Percentiles rank a stretch among this genome's conserved stretches.
Conservation (phyloP, 64 coral and sea anemone genomes). For the Anthopleura sola region DNA sequence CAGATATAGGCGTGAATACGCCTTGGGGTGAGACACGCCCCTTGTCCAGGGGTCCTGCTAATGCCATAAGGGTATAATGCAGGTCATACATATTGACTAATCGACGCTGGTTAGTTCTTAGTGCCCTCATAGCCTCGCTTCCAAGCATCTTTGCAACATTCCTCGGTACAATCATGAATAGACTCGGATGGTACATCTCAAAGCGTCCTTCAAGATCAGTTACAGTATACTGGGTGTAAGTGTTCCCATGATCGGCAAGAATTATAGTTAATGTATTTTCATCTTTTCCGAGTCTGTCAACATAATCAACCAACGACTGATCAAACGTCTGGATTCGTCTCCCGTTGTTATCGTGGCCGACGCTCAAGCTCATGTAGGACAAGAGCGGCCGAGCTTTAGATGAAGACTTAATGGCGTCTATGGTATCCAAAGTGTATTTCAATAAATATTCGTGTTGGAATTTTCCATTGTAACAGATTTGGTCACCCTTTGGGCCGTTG, state of each 20-base stretch:
- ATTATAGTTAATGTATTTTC: conserved; percentile 64
- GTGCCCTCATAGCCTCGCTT: conserved; percentile 20
- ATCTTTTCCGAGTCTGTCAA: conserved; percentile 18
- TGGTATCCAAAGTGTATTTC: conserved; percentile 22
- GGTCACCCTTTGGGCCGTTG: conserved; percentile 36
- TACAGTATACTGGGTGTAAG: conserved; percentile 40
- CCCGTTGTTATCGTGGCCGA: conserved; percentile 53
- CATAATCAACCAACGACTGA: conserved; percentile 21
- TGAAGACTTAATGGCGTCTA: conserved; percentile 25
- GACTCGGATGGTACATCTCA: conserved; percentile 62
- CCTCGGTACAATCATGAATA: conserved; percentile 57
- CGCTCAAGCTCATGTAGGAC: conserved; percentile 35
- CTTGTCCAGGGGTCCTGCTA: background rate
- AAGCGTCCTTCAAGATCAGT: conserved; percentile 42
- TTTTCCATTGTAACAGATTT: conserved; percentile 89
- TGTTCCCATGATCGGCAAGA: conserved; percentile 76
- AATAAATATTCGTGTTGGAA: conserved; percentile 76
- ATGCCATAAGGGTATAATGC: conserved; percentile 42
- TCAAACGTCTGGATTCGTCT: conserved; percentile 56
- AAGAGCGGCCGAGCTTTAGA: conserved; percentile 34
- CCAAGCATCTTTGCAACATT: conserved; percentile 35
- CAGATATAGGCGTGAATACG: conserved; percentile 28
- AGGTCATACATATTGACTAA: conserved; percentile 50
- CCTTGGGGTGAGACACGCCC: background rate
- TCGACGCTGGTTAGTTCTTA: conserved; percentile 54